A percentile compares a stretch with the other conserved stretches of the same genome.
Evolutionary conservation across 1,140 invertebrate genomes (phyloP).

Genomic region (Apis florea): DNA sequence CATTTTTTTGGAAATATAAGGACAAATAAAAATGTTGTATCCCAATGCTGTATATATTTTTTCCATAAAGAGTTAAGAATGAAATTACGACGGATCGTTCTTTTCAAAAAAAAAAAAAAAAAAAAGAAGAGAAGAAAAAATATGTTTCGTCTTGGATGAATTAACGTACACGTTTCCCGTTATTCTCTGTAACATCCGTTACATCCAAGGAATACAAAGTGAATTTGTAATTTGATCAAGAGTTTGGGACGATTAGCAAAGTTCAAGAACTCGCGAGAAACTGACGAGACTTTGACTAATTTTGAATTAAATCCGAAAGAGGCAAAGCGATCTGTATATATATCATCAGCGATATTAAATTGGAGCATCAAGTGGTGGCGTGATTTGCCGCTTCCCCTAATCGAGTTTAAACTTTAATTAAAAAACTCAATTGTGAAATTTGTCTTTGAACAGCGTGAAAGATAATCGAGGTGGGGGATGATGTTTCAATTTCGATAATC

Average conservation of each 20-base stretch:
- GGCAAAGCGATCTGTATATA: background rate
- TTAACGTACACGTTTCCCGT: background rate
- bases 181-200: background rate
- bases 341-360: background rate
- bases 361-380: constrained; percentile 20
- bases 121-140: no score
- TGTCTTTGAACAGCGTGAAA: background rate
- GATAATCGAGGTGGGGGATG: background rate
- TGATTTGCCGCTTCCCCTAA: constrained; percentile 9
- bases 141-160: no score
- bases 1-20: no score
- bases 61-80: no score
- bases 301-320: constrained; percentile 14
- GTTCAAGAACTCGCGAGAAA: background rate
- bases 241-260: constrained; percentile 10
- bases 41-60: no score
- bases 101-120: no score
- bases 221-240: constrained; percentile 17
- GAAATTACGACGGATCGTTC: no score
- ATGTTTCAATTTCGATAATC: constrained; percentile 3
- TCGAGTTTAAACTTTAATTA: constrained; percentile 4
- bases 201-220: background rate
- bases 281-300: constrained; percentile 26
- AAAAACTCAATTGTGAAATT: background rate
- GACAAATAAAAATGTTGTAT: no score